Base-by-base conservation (phyloP, 2,888 invertebrate species). In the Amblyjoppa proteus region DNA sequence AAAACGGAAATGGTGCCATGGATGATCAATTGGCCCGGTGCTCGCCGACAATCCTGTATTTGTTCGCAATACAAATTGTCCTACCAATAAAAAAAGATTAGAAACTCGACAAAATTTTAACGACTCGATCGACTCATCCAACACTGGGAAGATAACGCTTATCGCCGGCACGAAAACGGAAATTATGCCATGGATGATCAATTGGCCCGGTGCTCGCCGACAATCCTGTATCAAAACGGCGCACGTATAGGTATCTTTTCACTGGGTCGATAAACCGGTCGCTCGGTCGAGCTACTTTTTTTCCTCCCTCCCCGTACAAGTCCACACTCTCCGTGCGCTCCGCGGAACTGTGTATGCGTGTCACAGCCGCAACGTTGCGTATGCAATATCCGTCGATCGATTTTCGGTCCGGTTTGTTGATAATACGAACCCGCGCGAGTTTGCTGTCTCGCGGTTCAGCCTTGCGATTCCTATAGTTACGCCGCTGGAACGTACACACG, bases 361-460 rank as follows among this genome's bases (percentile, higher is more conserved):
- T 73, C 74, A 58, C 58, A 76, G 69, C 49, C 66, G 66, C 56
- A 68, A 73, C 58, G 71, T 74, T 82, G 74, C 82, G 81, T 88
- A 77, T 85, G 83, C 78, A 85, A 88, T 85, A 87, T 88, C 78
- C 82, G 82, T 78, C 84, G 80, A 88, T 87, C 84, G 87, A 87
- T 87, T 85, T 88, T 88, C 69, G 79, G 83, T 84, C 80, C 56
- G 84, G 84, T 75, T 80, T 81, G 79, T 81, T 79, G 87, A 87
- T 86, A 85, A 83, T 75, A 81, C 78, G 68, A 66, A 49, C 25
- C 61, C 38, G n/a, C 31, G 76, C 31, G 81, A 61, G 81, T 84
- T 84, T 84, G 73, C 81, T 77, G 81, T 84, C 81, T 81, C 73
- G 81, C 28, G 84, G 81, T 69, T 80, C 80, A 70, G 80, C 66